These are phyloP conservation scores for Ecliptopera silaceata DNA, from an alignment of 2,888 invertebrate species.

Conservation along the genomic window DNA sequence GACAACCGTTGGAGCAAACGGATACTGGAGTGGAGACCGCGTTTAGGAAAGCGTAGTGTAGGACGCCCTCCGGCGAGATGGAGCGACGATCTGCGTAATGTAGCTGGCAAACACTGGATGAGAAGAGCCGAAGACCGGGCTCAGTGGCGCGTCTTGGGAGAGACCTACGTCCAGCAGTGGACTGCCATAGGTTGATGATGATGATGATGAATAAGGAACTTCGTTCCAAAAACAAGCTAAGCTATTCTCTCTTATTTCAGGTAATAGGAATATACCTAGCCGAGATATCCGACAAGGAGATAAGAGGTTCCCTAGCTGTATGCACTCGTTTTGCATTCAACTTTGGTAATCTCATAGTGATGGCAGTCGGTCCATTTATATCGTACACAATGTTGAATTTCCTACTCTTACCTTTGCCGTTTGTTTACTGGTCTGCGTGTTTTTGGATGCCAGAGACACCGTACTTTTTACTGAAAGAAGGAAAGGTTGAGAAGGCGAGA, in stretches of 20 bases:
- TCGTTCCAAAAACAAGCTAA: background rate
- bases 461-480: conserved; percentile 80
- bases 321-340: conserved; percentile 64
- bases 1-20: too few relatives aligned
- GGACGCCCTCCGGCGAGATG: too few relatives aligned
- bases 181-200: too few relatives aligned
- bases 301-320: conserved; percentile 63
- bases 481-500: conserved; percentile 66
- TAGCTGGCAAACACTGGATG: too few relatives aligned
- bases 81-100: too few relatives aligned
- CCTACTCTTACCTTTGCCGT: conserved; percentile 67
- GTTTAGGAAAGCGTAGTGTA: too few relatives aligned
- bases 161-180: too few relatives aligned
- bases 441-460: conserved; percentile 85
- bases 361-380: conserved; percentile 66
- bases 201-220: too few relatives aligned
- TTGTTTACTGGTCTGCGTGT: conserved; percentile 70
- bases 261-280: conserved; percentile 72
- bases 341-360: conserved; percentile 67
- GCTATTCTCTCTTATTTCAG: conserved; percentile 48
- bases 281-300: conserved; percentile 74
- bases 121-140: too few relatives aligned
- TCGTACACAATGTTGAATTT: conserved; percentile 67
- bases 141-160: too few relatives aligned
- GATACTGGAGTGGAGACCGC: too few relatives aligned